Base-by-base conservation (phyloP, 1,140 invertebrate genomes). In the Radopholus similis region DNA sequence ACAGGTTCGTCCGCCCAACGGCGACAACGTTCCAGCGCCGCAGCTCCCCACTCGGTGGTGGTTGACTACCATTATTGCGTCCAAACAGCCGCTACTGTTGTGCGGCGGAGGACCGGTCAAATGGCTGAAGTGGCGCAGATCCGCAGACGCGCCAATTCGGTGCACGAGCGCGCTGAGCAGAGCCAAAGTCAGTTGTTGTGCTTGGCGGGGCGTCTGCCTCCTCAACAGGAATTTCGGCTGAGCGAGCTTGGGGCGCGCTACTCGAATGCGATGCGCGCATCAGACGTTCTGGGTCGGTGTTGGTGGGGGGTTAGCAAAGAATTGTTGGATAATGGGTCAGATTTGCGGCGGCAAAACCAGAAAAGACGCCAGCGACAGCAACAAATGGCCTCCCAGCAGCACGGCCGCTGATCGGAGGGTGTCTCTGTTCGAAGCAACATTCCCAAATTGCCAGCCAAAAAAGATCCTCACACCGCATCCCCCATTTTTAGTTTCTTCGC, bases 151-250 rank as follows among this genome's bases (percentile, higher is more conserved):
- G n/a, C 6, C 32, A 28, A 35, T 9, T 23, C 59, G n/a, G 40
- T 32, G 34, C 9, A 35, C 26, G 40, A 60, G n/a, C 38, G 32
- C 32, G 26, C 42, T 32, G 32, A 35, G 15, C 18, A 37, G 30
- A 18, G 40, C 28, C 58, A 60, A 42, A 42, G 32, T 42, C 56
- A 59, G 40, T 23, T 62, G 42, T 30, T 62, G 11, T 62, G 59
- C 47, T 28, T 62, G 49, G 34, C 59, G n/a, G 59, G 59, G 47
- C 42, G 59, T 26, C 34, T 62, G 34, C 59, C 59, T 21, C 59
- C 42, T 32, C 18, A 51, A 15, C 59, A 62, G 49, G 59, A 62
- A 18, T n/a, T 23, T 32, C 59, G 32, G 28, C 49, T 62, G 49
- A 47, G 15, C 34, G 59, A 62, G 30, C 32, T 62, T 11, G 59